Percentiles rank a stretch among this genome's conserved stretches.
phyloP scores from a whole-genome alignment of 2,797 vertebrate species.

The Nyctibius grandis region DNA sequence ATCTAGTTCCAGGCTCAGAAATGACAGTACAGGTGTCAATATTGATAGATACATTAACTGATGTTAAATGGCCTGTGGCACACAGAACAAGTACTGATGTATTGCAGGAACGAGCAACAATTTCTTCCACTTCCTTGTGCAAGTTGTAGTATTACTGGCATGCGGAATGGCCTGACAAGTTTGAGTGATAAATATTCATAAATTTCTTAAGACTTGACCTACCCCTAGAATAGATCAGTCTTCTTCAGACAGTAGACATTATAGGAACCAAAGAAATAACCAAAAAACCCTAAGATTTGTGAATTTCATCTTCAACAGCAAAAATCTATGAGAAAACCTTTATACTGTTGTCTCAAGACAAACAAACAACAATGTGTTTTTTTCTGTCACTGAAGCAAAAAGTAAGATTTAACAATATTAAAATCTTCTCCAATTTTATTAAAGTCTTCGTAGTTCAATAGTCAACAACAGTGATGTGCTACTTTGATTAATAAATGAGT shows the following conservation, averaged over 20 bases:
- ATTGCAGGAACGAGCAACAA: not conserved
- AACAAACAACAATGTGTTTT: not conserved
- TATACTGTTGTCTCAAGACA: not conserved
- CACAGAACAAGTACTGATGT: not conserved
- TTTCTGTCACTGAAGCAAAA: not conserved
- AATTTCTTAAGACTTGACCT: not conserved
- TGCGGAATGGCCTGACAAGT: not conserved
- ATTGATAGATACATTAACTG: not conserved
- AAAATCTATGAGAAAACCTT: not conserved
- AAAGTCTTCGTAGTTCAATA: not conserved
- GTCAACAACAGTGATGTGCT: not conserved
- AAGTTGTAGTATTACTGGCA: not conserved
- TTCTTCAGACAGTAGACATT: not conserved
- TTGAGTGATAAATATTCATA: not conserved
- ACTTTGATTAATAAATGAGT: not conserved
- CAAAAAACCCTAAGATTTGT: rapidly evolving
- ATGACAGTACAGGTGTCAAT: not conserved
- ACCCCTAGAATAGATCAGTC: not conserved
- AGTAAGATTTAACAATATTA: not conserved
- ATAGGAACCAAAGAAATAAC: not conserved
- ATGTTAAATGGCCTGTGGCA: not conserved
- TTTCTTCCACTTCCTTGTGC: not conserved
- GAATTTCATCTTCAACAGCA: not conserved
- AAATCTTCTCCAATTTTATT: not conserved
- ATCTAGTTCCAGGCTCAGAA: not conserved